These are phyloP conservation scores for Amblyopsis rosae DNA, from an alignment of 2,113 vertebrate genomes.

Conservation along the genomic window DNA sequence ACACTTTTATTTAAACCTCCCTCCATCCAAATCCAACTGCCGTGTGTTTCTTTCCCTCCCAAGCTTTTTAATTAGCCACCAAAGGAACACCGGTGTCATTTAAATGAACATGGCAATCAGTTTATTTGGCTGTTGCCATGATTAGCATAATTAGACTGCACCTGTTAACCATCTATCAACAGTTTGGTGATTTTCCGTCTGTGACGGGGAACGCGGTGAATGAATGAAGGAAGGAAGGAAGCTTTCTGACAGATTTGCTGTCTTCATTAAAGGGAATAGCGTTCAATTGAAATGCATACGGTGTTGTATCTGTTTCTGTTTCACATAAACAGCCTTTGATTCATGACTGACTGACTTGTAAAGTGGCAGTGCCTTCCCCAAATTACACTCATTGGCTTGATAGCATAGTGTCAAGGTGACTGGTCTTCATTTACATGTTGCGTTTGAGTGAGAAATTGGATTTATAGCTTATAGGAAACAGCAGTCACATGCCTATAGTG, in stretches of 20 bases:
- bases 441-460: constrained; percentile 31
- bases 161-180: constrained; percentile 74
- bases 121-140: constrained; percentile 75
- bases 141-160: constrained; percentile 74
- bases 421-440: constrained; percentile 13
- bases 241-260: constrained; percentile 48
- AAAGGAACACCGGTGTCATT: constrained; percentile 73
- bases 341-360: constrained; percentile 23
- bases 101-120: constrained; percentile 79
- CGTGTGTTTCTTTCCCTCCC: constrained; percentile 53
- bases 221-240: constrained; percentile 30
- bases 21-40: constrained; percentile 51
- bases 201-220: constrained; percentile 41
- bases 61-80: constrained; percentile 74
- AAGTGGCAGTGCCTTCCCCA: constrained; percentile 15
- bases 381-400: constrained; percentile 23
- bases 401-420: constrained; percentile 36
- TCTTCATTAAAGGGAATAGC: constrained; percentile 49
- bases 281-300: constrained; percentile 40
- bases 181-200: constrained; percentile 68
- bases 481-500: background rate
- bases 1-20: constrained; percentile 68
- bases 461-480: constrained; percentile 8
- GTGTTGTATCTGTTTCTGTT: constrained; percentile 19
- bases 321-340: constrained; percentile 19